Conservation (phyloP, 2,888 invertebrate genomes). For the Tridacna crocea region DNA sequence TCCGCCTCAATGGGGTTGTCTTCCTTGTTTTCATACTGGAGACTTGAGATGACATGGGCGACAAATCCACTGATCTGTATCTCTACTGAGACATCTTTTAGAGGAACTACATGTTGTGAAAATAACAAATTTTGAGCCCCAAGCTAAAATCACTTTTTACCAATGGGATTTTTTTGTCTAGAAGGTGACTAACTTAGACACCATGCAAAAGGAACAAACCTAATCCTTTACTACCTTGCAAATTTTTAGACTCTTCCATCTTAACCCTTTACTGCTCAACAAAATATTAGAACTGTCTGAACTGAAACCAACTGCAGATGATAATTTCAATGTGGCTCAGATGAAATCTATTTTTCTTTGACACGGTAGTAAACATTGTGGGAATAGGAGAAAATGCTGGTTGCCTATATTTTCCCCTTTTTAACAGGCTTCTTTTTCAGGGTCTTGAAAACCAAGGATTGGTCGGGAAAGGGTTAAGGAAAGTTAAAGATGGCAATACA, state of each 20-base stretch:
- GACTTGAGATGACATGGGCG: conserved; percentile 18
- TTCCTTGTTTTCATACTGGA: conserved; percentile 67
- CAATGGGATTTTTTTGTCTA: neutral
- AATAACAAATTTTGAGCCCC: conserved; percentile 7
- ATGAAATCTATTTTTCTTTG: too few relatives aligned
- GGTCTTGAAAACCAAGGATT: too few relatives aligned
- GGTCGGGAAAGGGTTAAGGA: too few relatives aligned
- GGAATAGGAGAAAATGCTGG: too few relatives aligned
- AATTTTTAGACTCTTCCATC: neutral
- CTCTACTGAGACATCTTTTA: conserved; percentile 12
- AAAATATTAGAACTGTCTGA: too few relatives aligned
- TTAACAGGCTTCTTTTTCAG: too few relatives aligned
- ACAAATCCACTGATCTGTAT: conserved; percentile 23
- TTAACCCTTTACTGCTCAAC: too few relatives aligned
- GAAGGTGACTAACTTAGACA: neutral
- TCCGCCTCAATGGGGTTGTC: conserved; percentile 66
- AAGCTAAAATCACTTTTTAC: neutral
- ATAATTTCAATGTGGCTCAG: too few relatives aligned
- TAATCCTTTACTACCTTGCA: neutral
- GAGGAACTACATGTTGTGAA: conserved; percentile 29
- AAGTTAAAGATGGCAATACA: too few relatives aligned
- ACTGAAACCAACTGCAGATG: too few relatives aligned
- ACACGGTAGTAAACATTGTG: too few relatives aligned
- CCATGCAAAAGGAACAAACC: neutral
- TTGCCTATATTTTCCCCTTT: too few relatives aligned